Base-by-base conservation (phyloP, 2,113 vertebrate genomes). In the Thymallus thymallus region DNA sequence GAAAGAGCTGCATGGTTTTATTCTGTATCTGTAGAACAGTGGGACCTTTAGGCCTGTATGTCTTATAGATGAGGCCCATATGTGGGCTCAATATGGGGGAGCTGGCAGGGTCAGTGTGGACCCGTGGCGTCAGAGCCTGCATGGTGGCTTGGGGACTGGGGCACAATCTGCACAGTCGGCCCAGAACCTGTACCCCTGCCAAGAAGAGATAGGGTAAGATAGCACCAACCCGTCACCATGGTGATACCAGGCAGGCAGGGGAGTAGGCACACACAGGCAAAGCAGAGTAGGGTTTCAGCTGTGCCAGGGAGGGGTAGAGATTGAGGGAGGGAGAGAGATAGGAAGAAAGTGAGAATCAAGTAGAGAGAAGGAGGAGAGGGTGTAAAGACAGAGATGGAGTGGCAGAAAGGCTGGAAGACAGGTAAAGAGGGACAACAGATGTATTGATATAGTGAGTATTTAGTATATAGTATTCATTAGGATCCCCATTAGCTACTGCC, bases 41-140 rank as follows among this genome's bases (percentile, higher is more conserved):
- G 62, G 69, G 72, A 82, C 79, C 83, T 75, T 13, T 76, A 65
- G 84, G 81, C 77, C 73, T 77, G 74, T 35, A 84, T 91, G 68
- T 89, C 82, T 90, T 85, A 92, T 85, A 81, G 87, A 91, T 88
- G 88, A 88, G 72, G 76, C 60, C 80, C 89, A 87, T 91, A 90
- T 90, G 89, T 75, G 85, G 71, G 68, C 84, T 88, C 84, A 85
- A 85, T 88, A 86, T 89, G 87, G 41, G 64, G 3, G 80, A 84
- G 83, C 75, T 87, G 88, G 87, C 81, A 85, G 81, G 84, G 86
- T 86, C 82, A 80, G 63, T 30, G 45, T 5, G 56, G 69, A 75
- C 69, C 76, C 22, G 63, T 82, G 82, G 84, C 82, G 68, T 82
- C 56, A 65, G 71, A 75, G 85, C 9, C 35, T 41, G 35, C 77